phyloP scores from a whole-genome alignment of 2,888 invertebrate genomes.

The Eilema caniola region DNA sequence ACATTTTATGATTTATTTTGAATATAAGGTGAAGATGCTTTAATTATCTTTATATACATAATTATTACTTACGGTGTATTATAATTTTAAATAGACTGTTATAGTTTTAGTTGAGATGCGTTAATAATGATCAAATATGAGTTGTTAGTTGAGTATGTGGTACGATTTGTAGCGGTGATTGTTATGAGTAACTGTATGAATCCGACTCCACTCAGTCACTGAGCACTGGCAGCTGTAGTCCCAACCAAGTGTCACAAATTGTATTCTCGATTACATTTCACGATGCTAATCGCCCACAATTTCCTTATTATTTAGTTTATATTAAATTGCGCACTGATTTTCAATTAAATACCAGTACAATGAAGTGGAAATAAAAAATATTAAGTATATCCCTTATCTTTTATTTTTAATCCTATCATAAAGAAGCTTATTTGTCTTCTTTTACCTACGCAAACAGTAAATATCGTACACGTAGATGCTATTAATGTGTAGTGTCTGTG shows the following conservation, averaged over 20 bases:
- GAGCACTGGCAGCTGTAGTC: slow-evolving; percentile 55
- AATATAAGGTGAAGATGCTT: slow-evolving; percentile 86
- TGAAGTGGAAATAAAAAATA: slow-evolving; percentile 74
- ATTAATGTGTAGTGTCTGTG: too few species aligned
- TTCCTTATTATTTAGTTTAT: slow-evolving; percentile 71
- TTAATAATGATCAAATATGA: slow-evolving; percentile 68
- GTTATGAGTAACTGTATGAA: slow-evolving; percentile 29
- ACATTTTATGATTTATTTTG: slow-evolving; percentile 83
- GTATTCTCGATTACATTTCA: slow-evolving; percentile 65
- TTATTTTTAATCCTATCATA: slow-evolving; percentile 42
- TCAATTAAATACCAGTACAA: slow-evolving; percentile 72
- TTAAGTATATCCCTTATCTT: slow-evolving; percentile 50
- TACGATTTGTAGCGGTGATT: slow-evolving; percentile 32
- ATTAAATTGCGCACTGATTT: slow-evolving; percentile 79
- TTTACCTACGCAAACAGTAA: too few species aligned
- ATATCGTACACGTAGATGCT: too few species aligned
- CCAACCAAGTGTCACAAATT: slow-evolving; percentile 68
- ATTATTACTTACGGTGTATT: slow-evolving; percentile 83
- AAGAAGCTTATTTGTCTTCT: too few species aligned
- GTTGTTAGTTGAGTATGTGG: slow-evolving; percentile 52
- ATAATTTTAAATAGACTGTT: slow-evolving; percentile 87
- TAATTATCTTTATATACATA: slow-evolving; percentile 84
- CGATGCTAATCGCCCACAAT: slow-evolving; percentile 63
- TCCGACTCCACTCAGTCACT: slow-evolving; percentile 35
- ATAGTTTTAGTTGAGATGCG: slow-evolving; percentile 83